Percentiles rank a stretch among this genome's conserved stretches.
phyloP scores from a whole-genome alignment of 2,888 invertebrate genomes.

The Xanthorhoe designata region DNA sequence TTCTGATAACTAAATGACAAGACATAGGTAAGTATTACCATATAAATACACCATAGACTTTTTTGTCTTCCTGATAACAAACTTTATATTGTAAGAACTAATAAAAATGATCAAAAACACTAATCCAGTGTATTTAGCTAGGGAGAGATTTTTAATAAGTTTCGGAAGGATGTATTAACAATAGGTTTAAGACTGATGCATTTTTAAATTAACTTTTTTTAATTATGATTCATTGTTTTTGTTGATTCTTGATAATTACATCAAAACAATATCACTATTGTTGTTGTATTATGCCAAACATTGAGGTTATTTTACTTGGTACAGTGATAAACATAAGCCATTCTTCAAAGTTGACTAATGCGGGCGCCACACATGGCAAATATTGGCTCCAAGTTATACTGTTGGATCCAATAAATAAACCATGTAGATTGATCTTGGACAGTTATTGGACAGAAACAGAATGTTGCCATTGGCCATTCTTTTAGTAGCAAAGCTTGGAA shows the following conservation, averaged over 20 bases:
- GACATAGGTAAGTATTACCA: conserved; percentile 3
- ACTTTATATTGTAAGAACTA: conserved; percentile 28
- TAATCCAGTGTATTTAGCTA: conserved; percentile 50
- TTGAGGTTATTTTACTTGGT: background rate
- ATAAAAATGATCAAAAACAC: conserved; percentile 32
- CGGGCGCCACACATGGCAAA: too few species aligned
- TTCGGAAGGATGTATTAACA: conserved; percentile 41
- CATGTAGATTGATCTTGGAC: too few species aligned
- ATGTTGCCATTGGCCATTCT: too few species aligned
- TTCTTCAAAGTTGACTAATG: too few species aligned
- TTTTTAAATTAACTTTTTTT: conserved; percentile 56
- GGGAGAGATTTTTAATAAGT: conserved; percentile 46
- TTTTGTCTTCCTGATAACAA: conserved; percentile 20
- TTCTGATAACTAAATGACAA: background rate
- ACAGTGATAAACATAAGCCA: background rate
- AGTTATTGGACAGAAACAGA: too few species aligned
- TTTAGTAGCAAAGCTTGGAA: too few species aligned
- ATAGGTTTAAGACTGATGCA: conserved; percentile 71
- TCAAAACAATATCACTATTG: conserved; percentile 7
- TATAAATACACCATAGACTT: conserved; percentile 3
- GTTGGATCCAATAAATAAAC: too few species aligned
- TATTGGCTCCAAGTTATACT: too few species aligned
- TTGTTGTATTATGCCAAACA: background rate
- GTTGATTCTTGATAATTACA: conserved; percentile 12
- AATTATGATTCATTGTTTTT: conserved; percentile 23